Percentiles rank a stretch among this genome's conserved stretches.
Conservation (phyloP, 2,888 invertebrate species). For the Thymelicus lineola region DNA sequence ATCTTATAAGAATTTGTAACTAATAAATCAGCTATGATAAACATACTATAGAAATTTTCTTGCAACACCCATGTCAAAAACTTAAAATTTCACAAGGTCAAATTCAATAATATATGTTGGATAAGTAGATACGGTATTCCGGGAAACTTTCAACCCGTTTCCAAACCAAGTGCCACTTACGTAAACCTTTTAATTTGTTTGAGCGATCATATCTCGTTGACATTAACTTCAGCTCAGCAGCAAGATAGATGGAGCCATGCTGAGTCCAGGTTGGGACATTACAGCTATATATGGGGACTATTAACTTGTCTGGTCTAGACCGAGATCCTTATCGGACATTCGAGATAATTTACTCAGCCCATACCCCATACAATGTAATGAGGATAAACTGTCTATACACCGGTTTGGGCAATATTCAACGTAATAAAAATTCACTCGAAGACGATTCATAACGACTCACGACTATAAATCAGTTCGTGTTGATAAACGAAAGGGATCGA, state of each 20-base stretch:
- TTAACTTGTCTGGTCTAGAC: constrained; percentile 28
- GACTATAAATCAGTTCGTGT: neutral
- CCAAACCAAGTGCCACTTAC: neutral
- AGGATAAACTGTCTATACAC: constrained; percentile 3
- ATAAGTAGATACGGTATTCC: too few species aligned
- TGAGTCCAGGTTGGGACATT: constrained; percentile 16
- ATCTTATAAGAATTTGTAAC: too few species aligned
- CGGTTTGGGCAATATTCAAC: neutral
- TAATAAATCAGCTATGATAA: too few species aligned
- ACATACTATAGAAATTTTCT: too few species aligned
- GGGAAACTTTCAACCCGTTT: too few species aligned
- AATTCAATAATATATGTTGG: too few species aligned
- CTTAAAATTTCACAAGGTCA: too few species aligned
- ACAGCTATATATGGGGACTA: constrained; percentile 27
- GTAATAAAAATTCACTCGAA: neutral
- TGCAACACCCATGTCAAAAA: neutral
- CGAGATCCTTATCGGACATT: constrained; percentile 20
- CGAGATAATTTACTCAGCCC: constrained; percentile 20
- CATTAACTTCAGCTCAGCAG: constrained; percentile 22
- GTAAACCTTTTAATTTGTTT: constrained; percentile 12
- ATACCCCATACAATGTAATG: constrained; percentile 17
- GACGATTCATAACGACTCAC: neutral
- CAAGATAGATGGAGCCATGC: constrained; percentile 17
- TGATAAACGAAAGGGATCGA: neutral
- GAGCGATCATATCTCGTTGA: constrained; percentile 25